Percentiles rank a stretch among this genome's conserved stretches.
These are phyloP conservation scores for Ailurus styani DNA, from an alignment of 2,113 vertebrate genomes.

Conservation along the genomic window DNA sequence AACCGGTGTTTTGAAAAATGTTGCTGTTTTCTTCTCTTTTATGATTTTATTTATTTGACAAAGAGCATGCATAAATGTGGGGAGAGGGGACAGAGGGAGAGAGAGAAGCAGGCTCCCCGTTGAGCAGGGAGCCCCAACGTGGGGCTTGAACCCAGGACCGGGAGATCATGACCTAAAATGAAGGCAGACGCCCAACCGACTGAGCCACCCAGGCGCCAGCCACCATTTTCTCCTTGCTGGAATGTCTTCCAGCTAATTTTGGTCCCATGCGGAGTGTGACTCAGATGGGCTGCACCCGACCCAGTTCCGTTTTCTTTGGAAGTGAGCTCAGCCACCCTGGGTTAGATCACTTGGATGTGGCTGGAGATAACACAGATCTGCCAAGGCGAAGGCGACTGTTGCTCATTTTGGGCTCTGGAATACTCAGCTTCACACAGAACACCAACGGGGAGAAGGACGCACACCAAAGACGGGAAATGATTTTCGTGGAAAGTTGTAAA, in stretches of 20 bases:
- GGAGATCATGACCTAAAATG: neutral
- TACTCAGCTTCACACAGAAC: neutral
- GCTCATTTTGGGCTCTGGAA: neutral
- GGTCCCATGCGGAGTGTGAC: neutral
- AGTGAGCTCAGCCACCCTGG: neutral
- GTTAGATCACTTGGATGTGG: neutral
- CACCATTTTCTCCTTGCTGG: neutral
- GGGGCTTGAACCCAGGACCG: neutral
- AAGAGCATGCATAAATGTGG: neutral
- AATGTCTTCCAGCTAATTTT: neutral
- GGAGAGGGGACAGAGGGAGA: neutral
- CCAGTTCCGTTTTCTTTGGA: neutral
- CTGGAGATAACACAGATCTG: neutral
- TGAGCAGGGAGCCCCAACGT: neutral
- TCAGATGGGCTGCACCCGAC: neutral
- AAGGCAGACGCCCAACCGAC: neutral
- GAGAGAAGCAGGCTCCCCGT: neutral
- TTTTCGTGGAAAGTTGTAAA: neutral
- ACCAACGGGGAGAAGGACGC: rapidly evolving
- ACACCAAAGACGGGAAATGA: rapidly evolving
- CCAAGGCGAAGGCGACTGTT: rapidly evolving
- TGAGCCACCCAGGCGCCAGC: neutral
- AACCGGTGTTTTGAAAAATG: neutral
- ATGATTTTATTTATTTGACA: neutral
- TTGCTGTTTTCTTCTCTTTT: neutral